Evolutionary conservation across 2,113 vertebrate species (phyloP).

Genomic region (Rhizomys pruinosus): DNA sequence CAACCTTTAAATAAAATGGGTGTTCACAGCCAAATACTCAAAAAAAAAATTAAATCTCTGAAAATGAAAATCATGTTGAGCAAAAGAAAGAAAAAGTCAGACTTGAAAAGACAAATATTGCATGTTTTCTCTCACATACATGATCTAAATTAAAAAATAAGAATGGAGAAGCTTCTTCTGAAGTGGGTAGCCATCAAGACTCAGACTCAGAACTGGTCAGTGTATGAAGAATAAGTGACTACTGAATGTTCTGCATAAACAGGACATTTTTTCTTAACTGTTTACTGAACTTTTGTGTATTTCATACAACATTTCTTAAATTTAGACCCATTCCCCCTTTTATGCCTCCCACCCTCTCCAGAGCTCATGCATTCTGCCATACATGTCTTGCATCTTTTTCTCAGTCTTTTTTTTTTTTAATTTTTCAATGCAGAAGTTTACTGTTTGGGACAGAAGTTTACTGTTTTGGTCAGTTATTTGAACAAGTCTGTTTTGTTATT

Average conservation of each 20-base stretch:
- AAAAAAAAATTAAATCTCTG: slow-evolving; percentile 43
- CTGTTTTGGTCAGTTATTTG: too few species aligned
- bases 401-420: too few species aligned
- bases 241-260: neutral
- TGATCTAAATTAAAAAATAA: neutral
- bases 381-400: too few species aligned
- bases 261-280: too few species aligned
- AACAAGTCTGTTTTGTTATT: too few species aligned
- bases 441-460: too few species aligned
- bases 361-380: too few species aligned
- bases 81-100: neutral
- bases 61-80: neutral
- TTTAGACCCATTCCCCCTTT: too few species aligned
- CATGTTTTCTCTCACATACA: neutral
- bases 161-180: neutral
- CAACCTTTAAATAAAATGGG: slow-evolving; percentile 49
- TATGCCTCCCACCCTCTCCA: too few species aligned
- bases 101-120: neutral
- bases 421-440: too few species aligned
- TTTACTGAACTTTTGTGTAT: too few species aligned
- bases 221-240: neutral
- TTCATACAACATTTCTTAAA: too few species aligned
- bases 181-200: neutral
- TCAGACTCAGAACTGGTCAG: neutral
- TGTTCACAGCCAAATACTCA: slow-evolving; percentile 51